Conservation (phyloP, 2,797 vertebrate species). For the Platalea minor region DNA sequence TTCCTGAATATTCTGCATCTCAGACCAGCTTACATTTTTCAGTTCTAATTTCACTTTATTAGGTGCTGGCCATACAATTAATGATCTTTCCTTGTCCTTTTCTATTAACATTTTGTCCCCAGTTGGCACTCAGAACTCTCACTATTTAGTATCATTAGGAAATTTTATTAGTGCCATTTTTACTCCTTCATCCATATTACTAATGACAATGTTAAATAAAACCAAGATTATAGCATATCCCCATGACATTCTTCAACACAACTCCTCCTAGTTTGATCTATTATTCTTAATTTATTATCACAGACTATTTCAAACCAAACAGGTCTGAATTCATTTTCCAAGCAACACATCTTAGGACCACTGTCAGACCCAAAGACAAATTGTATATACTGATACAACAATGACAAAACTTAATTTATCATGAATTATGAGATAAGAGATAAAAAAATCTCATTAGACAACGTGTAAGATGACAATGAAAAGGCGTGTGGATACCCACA, state of each 20-base stretch:
- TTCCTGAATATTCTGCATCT: neutral
- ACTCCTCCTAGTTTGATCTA: neutral
- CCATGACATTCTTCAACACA: neutral
- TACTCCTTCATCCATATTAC: neutral
- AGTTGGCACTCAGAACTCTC: neutral
- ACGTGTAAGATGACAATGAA: neutral
- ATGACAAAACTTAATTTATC: neutral
- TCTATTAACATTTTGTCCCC: conserved; percentile 18
- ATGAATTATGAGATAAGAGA: neutral
- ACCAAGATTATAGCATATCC: neutral
- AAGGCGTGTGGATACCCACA: neutral
- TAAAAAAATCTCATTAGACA: neutral
- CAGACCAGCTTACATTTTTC: neutral
- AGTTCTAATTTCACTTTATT: neutral
- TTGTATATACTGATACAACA: neutral
- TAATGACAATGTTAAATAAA: conserved; percentile 31
- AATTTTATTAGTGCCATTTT: conserved; percentile 7
- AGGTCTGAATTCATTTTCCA: neutral
- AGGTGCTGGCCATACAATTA: conserved; percentile 3
- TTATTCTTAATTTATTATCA: conserved; percentile 1
- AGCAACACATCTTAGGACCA: neutral
- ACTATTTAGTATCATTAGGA: neutral
- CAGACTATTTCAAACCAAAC: neutral
- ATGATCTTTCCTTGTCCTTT: neutral
- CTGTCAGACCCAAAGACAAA: neutral